These are phyloP conservation scores for Nephrotoma guestfalica DNA, from an alignment of 2,888 invertebrate genomes.

Conservation along the genomic window DNA sequence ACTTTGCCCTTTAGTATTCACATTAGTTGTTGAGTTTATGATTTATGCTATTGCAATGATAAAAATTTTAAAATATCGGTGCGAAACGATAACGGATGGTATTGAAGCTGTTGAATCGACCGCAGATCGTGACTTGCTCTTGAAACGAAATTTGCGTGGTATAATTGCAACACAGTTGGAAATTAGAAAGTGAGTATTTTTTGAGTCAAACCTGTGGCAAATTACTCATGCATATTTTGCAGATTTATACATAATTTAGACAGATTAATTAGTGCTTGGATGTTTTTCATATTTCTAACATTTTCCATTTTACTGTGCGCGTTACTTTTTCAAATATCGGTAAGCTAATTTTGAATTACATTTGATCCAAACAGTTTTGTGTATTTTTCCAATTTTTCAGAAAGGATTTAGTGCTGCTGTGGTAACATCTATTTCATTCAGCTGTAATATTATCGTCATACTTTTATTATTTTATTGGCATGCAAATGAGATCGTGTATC, in stretches of 20 bases:
- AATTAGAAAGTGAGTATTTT: background rate
- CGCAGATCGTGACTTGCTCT: background rate
- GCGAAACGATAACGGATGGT: background rate
- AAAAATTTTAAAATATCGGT: background rate
- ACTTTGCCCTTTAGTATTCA: background rate
- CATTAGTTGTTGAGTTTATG: background rate
- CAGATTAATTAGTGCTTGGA: constrained; percentile 1
- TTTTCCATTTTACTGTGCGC: constrained; percentile 7
- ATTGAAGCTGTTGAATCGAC: background rate
- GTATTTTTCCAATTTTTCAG: background rate
- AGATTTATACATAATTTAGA: background rate
- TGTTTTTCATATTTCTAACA: constrained; percentile 8
- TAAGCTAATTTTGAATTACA: no score
- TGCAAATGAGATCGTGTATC: constrained; percentile 6
- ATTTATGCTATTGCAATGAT: background rate
- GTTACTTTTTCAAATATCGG: constrained; percentile 7
- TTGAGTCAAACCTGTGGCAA: background rate
- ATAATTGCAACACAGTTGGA: background rate
- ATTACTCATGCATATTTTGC: background rate
- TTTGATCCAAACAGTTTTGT: background rate
- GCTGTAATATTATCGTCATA: constrained; percentile 5
- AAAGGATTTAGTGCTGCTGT: background rate
- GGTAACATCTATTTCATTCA: background rate
- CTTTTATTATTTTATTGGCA: constrained; percentile 9
- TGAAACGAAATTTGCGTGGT: background rate